Percentiles rank a stretch among this genome's conserved stretches.
Evolutionary conservation across 2,888 invertebrate species (phyloP).

Genomic region (Julus scanicus): DNA sequence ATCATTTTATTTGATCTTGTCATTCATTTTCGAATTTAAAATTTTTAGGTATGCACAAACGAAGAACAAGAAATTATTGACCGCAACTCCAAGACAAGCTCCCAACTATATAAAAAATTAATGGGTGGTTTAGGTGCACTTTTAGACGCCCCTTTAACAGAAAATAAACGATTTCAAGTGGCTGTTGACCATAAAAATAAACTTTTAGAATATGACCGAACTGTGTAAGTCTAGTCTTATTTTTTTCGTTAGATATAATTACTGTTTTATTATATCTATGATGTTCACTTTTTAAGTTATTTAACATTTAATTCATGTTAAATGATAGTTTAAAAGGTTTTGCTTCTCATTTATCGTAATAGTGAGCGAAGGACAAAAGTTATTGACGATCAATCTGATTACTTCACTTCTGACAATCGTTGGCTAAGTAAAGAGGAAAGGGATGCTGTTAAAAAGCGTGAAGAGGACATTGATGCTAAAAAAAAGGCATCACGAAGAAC

Average conservation of each 20-base stretch:
- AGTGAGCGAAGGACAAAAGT: conserved; percentile 79
- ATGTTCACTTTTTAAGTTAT: background rate
- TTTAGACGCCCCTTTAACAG: conserved; percentile 53
- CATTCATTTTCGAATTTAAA: conserved; percentile 34
- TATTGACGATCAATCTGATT: conserved; percentile 94
- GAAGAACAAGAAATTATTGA: conserved; percentile 77
- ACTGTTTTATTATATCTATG: background rate
- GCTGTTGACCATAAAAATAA: conserved; percentile 83
- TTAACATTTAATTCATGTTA: background rate
- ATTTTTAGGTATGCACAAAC: conserved; percentile 74
- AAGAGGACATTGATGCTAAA: conserved; percentile 75
- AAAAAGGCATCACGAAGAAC: conserved; percentile 77
- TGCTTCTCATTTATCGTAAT: conserved; percentile 57
- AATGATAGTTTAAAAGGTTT: background rate
- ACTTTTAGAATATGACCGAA: conserved; percentile 84
- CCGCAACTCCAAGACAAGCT: conserved; percentile 76
- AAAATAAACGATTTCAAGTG: conserved; percentile 72
- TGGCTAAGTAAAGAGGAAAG: conserved; percentile 83
- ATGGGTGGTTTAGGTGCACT: conserved; percentile 66
- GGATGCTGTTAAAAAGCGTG: conserved; percentile 74
- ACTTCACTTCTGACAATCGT: conserved; percentile 81
- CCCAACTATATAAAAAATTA: conserved; percentile 73
- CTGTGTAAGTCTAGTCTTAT: conserved; percentile 72
- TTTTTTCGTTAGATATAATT: background rate
- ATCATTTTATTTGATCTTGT: background rate